Evolutionary conservation across 35 echinoderm and acorn worm genomes (phyloP), one percentile per base, ranked within the genome.

Genomic region (Diadema setosum): DNA sequence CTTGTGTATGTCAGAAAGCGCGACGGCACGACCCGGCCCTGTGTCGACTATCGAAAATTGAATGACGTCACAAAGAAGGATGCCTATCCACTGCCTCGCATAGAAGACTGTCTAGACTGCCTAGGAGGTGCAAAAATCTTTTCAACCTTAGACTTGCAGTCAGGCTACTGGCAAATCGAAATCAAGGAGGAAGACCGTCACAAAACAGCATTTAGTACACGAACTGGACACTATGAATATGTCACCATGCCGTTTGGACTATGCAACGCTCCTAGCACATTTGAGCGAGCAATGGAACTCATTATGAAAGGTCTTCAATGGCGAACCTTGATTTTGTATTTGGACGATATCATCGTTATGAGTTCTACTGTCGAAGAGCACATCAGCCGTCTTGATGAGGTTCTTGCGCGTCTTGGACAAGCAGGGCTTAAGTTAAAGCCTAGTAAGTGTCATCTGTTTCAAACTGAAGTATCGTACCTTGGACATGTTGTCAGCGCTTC

Each of bases 211-310:
- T 74, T 91, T 75, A 46, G 67, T 32, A 91, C 89, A 3, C 34
- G 58, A 12, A 84, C 44, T n/a, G 80, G 88, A n/a, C n/a, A n/a
- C n/a, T n/a, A n/a, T n/a, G n/a, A n/a, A n/a, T n/a, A n/a, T n/a
- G n/a, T n/a, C 18, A 73, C 63, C 0, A 96, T 96, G 94, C 94
- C 94, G 0, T 86, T 88, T 46, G 90, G 94, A 2, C 83, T 97
- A 1, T 82, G 83, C n/a, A 97, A 97, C 44, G 82, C 78, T 9
- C 90, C 94, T 0, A 81, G 82, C 41, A 96, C 89, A 1, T 97
- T 97, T 49, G 86, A 97, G 48, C 2, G 90, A 5, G 37, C 86
- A 2, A 92, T 97, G 86, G 87, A 91, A 32, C 5, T 83, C 5
- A 46, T 85, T n/a, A 83, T 92, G 40, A 90, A 83, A 4, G 94